A percentile compares a stretch with the other conserved stretches of the same genome.
Evolutionary conservation across 2,797 vertebrate species (phyloP).

Genomic region (Mus minutoides): DNA sequence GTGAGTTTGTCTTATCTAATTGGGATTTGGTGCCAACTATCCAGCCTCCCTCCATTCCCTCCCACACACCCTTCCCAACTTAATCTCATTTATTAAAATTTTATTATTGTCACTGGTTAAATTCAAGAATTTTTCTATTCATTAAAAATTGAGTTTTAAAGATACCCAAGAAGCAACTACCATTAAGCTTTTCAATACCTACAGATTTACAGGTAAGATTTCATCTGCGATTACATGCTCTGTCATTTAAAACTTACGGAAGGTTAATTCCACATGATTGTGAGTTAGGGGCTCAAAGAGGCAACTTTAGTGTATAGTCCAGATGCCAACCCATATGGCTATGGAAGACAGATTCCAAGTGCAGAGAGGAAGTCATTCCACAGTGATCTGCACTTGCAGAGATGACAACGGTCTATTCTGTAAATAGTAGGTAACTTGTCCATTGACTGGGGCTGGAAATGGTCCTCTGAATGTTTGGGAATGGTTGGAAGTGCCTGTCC

Average conservation of each 20-base stretch:
- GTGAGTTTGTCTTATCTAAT: neutral
- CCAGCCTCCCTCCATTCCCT: neutral
- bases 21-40: neutral
- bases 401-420: neutral
- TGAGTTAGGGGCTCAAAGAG: neutral
- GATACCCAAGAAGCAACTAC: neutral
- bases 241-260: neutral
- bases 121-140: conserved; percentile 22
- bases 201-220: neutral
- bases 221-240: neutral
- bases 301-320: neutral
- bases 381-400: neutral
- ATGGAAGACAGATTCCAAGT: neutral
- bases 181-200: neutral
- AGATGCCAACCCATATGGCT: neutral
- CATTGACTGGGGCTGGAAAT: neutral
- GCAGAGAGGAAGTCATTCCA: neutral
- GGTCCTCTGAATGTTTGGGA: neutral
- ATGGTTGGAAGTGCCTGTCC: neutral
- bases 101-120: conserved; percentile 39
- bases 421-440: conserved; percentile 16
- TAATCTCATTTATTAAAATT: conserved; percentile 48
- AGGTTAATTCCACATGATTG: neutral
- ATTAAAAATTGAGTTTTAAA: conserved; percentile 44
- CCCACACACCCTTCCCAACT: neutral